phyloP scores from a whole-genome alignment of 2,797 vertebrate genomes.

The Danio tinwini region DNA sequence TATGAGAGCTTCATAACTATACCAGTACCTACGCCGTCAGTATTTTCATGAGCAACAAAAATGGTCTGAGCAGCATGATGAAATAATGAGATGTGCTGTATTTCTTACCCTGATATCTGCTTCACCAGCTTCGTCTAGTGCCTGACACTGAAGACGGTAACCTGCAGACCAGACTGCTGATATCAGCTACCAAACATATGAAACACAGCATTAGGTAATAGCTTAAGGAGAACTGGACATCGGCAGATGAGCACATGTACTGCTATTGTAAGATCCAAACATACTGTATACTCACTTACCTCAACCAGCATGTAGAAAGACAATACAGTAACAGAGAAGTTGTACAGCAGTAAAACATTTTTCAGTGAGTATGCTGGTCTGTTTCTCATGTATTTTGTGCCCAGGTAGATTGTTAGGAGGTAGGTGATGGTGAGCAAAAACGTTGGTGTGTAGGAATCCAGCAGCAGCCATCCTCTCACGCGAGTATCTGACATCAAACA shows the following conservation, averaged over 20 bases:
- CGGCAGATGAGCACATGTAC: not conserved
- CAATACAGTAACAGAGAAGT: slow-evolving; percentile 84
- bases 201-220: slow-evolving; percentile 19
- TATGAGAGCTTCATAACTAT: no score
- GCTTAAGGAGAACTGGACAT: not conserved
- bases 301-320: slow-evolving; percentile 86
- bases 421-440: slow-evolving; percentile 81
- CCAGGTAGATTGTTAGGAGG: slow-evolving; percentile 82
- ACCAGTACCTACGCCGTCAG: no score
- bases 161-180: slow-evolving; percentile 83
- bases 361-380: slow-evolving; percentile 83
- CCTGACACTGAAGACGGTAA: slow-evolving; percentile 87
- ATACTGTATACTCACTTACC: slow-evolving; percentile 70
- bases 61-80: not conserved
- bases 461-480: slow-evolving; percentile 86
- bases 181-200: slow-evolving; percentile 76
- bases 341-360: slow-evolving; percentile 81
- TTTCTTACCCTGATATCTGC: slow-evolving; percentile 77
- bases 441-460: slow-evolving; percentile 87
- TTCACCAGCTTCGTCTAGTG: slow-evolving; percentile 80
- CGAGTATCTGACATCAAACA: slow-evolving; percentile 79
- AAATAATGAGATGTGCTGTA: not conserved
- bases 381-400: slow-evolving; percentile 83
- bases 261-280: slow-evolving; percentile 17
- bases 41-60: no score